A percentile compares a stretch with the other conserved stretches of the same genome.
phyloP scores from a whole-genome alignment of 2,888 invertebrate genomes.

The Dolichomitus sp. region DNA sequence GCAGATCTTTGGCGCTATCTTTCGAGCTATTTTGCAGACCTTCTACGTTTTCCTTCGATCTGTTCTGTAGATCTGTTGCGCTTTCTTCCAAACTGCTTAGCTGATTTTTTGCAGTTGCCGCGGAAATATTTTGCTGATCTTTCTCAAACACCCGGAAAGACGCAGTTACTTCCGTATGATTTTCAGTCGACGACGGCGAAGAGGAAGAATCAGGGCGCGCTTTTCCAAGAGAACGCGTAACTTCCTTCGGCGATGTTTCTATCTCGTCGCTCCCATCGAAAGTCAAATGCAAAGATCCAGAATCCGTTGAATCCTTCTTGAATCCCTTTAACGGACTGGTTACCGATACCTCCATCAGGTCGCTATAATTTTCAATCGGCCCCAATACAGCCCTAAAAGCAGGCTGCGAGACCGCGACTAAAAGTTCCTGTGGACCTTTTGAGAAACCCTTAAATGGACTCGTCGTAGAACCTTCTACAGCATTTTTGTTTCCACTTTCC shows the following conservation, averaged over 20 bases:
- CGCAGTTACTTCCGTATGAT: neutral
- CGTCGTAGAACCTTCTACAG: neutral
- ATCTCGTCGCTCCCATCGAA: conserved; percentile 11
- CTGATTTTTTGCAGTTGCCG: neutral
- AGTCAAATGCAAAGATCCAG: conserved; percentile 23
- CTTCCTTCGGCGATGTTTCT: neutral
- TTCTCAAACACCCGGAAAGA: neutral
- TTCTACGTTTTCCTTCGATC: neutral
- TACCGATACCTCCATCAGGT: neutral
- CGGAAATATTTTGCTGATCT: neutral
- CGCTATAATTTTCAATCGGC: neutral
- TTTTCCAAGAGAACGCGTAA: neutral
- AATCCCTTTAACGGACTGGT: neutral
- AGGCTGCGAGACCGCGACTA: no score
- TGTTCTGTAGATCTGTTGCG: neutral
- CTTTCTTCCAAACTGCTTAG: neutral
- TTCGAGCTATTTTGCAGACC: neutral
- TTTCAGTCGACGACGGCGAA: neutral
- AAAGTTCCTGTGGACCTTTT: neutral
- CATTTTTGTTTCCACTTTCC: neutral
- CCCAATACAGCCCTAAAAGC: neutral
- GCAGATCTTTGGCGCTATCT: neutral
- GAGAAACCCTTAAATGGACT: neutral
- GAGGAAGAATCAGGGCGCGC: neutral
- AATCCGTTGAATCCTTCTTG: conserved; percentile 25